Base-by-base conservation (phyloP, 2,888 invertebrate genomes). In the Drosophila nr. perissopoda region DNA sequence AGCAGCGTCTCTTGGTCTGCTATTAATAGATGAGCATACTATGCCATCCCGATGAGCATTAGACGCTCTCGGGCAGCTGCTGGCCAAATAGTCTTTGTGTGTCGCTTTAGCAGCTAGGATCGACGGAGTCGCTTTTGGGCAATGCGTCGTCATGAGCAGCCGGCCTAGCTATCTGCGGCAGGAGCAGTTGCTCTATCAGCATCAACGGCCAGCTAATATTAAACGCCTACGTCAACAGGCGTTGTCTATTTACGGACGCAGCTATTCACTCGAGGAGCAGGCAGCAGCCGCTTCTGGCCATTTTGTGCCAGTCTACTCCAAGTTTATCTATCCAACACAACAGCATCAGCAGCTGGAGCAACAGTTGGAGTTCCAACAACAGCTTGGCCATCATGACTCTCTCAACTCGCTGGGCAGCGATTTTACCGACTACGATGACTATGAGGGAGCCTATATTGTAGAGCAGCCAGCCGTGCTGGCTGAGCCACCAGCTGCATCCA, bases 111-210 rank as follows among this genome's bases (percentile, higher is more conserved):
- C 75, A 66, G 73, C 74, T 78, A 83, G 84, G 79, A 82, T 79
- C 74, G 62, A 49, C 33, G 40, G 34, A 49, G 16, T 38, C 59
- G 62, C 65, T 54, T 40, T 60, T 71, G 69, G 81, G 71, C 79
- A 74, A 89, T 80, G 87, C 78, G 58, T 69, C 65, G 73, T 70
- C 77, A 88, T 85, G 87, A 87, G 86, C 87, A 87, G 77, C 87
- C 83, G 77, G 80, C 78, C 81, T 69, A 84, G 78, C 74, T 87
- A 89, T 78, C 67, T 82, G 82, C 89, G 89, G 75, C 89, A 86
- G 77, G 87, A 86, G 89, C 83, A 78, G 73, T 70, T 78, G 75
- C 69, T 82, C 73, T 85, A 82, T 69, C 89, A 77, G 66, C 89
- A 82, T 61, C 76, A 88, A 21, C 77, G 51, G 29, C 65, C 88